Base-by-base conservation (phyloP, 2,797 vertebrate species). In the Acrossocheilus wenchowensis region DNA sequence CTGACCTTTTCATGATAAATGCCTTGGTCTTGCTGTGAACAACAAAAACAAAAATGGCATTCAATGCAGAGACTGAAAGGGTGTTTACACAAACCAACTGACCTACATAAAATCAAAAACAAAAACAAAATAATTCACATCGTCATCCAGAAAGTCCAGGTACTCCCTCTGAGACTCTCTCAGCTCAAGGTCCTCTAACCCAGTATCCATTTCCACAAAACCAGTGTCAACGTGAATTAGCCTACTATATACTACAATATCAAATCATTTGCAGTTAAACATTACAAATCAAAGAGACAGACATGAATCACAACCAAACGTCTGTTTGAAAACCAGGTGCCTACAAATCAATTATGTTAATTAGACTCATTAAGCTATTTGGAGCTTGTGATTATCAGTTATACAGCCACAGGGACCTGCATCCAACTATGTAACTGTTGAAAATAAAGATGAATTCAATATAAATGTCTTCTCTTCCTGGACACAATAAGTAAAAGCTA, bases 131-230 rank as follows among this genome's bases (percentile, higher is more conserved):
- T 0, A 34, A 62, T 90, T 50, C 85, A 94, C 93, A 88, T 94
- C 92, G 89, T 95, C 94, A 86, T 95, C 94, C 41, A 94, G 89
- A 82, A 95, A 95, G 83, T 94, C 92, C 75, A 95, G 77, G 68
- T 94, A 95, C 50, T 93, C 92, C 79, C 94, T 89, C 86, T 95
- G 93, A 15, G 93, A 92, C 82, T 94, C 94, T 78, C 92, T 89
- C 54, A 94, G 84, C 66, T 93, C 94, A 2, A 91, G 90, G 34
- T 94, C 93, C 75, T 95, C 93, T 64, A 94, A 88, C 2, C 88
- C 92, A 50, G 72, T 68, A 21, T 93, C 91, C 91, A 93, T 93
- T 50, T 73, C 78, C 23, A 39, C 14, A 36, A 34, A 45, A 77
- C 12, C 36, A 7, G 10, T 1, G 10, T 34, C 45, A 78, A 8